Evolutionary conservation across 2,113 vertebrate species (phyloP), one percentile per base, ranked within the genome.

Genomic region (Micromys minutus): DNA sequence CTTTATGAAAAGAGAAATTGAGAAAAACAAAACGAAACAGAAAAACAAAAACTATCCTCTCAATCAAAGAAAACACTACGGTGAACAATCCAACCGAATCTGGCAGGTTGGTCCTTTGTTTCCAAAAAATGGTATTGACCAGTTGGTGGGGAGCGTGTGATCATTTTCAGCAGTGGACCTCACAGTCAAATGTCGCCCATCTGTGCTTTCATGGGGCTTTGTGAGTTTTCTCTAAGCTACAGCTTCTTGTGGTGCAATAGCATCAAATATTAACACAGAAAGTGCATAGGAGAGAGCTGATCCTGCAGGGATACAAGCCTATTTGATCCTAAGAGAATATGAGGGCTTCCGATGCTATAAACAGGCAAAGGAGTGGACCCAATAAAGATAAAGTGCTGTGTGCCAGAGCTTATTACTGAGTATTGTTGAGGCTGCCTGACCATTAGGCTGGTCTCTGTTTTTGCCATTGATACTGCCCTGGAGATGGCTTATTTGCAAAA

Each of bases 401-500:
- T 90, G 85, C 80, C 95, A 93, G 10, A n/a, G 71, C 88, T 96
- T 8, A 0, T 97, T 97, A 96, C 92, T 83, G 85, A 93, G 94
- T 93, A 69, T 71, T 52, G 39, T 8, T 59, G 93, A 95, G 79
- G 89, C 87, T 89, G 69, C 95, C 94, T 96, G 92, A 52, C 90
- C 85, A 94, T 96, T 96, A 97, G 85, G 77, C 61, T 96, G 85
- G 90, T 72, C 95, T 95, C 92, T 95, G 95, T 50, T 94, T 94
- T 92, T 72, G 90, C 74, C 95, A 96, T 96, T 87, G 95, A 22
- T 94, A 91, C 76, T 29, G 7, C 76, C 96, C 95, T 67, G 24
- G 71, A 94, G 86, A 94, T 92, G 94, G 94, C 84, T 96, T 96
- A 95, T 97, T 97, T 96, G 93, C 96, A 89, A 94, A 90, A 22